Percentiles rank a stretch among this genome's conserved stretches.
Evolutionary conservation across 2,113 vertebrate species (phyloP).

Genomic region (Craseonycteris thonglongyai): DNA sequence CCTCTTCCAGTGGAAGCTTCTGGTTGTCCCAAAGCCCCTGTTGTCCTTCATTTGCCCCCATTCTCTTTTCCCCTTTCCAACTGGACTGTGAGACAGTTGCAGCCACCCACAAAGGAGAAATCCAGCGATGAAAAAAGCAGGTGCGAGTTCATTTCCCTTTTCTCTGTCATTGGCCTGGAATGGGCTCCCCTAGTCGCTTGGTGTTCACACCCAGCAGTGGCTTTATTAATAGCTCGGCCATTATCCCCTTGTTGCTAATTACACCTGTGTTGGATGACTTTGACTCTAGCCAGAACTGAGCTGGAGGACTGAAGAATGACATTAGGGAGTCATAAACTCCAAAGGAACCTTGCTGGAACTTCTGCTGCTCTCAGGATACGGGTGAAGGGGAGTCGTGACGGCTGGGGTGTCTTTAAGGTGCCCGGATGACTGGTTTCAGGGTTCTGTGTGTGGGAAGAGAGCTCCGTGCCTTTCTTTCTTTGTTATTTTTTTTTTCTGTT

Average conservation of each 20-base stretch:
- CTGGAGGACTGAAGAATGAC: not conserved
- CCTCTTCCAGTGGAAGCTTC: not conserved
- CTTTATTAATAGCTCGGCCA: not conserved
- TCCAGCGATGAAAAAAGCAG: not conserved
- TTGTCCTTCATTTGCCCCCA: not conserved
- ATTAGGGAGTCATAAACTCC: not conserved
- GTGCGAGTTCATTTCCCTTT: not conserved
- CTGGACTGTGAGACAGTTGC: not conserved
- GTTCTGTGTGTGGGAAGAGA: not conserved
- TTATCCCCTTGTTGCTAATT: constrained; percentile 1
- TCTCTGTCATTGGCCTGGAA: not conserved
- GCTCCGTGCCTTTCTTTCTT: not conserved
- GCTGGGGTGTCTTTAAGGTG: not conserved
- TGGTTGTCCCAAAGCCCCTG: not conserved
- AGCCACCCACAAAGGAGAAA: not conserved
- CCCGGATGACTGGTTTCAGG: not conserved
- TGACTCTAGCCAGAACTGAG: not conserved
- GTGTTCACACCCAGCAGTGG: not conserved
- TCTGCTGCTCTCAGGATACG: not conserved
- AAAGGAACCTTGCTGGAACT: not conserved
- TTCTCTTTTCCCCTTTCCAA: not conserved
- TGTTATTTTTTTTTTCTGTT: not conserved
- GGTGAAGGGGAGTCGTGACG: not conserved
- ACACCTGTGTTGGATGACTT: not conserved
- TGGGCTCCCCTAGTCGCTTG: not conserved